phyloP scores from a whole-genome alignment of 2,888 invertebrate genomes.

The Isoperla grammatica region DNA sequence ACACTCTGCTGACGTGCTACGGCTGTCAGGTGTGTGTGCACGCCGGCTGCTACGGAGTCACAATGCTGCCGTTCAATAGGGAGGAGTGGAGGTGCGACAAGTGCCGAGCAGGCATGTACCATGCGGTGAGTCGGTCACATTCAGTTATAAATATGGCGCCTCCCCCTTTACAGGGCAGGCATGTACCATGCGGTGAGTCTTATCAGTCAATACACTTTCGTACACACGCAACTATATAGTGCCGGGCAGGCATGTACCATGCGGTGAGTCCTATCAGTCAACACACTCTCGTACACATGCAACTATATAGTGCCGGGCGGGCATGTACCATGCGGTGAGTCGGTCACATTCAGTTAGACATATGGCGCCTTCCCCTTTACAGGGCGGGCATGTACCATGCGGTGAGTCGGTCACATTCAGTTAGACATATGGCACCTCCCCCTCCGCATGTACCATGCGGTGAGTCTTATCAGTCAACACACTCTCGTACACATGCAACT shows the following conservation, averaged over 20 bases:
- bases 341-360: background rate
- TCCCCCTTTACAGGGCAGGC: conserved; percentile 43
- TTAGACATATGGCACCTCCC: no score
- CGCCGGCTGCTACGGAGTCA: conserved; percentile 46
- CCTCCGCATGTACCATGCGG: no score
- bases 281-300: no score
- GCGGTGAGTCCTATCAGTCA: conserved; percentile 42
- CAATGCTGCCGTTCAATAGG: conserved; percentile 20
- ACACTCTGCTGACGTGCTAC: conserved; percentile 47
- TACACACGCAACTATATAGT: no score
- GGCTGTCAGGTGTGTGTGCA: conserved; percentile 55
- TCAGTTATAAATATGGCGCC: no score
- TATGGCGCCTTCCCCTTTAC: no score
- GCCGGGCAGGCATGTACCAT: conserved; percentile 40
- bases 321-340: conserved; percentile 40
- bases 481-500: no score
- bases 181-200: conserved; percentile 40
- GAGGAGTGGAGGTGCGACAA: conserved; percentile 45
- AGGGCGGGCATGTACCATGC: no score
- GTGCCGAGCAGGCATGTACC: conserved; percentile 41
- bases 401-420: no score
- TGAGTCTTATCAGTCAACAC: no score
- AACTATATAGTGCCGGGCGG: conserved; percentile 43
- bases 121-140: conserved; percentile 38
- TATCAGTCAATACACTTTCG: no score